phyloP scores from a whole-genome alignment of 1,140 invertebrate genomes.

The Dryas iulia region DNA sequence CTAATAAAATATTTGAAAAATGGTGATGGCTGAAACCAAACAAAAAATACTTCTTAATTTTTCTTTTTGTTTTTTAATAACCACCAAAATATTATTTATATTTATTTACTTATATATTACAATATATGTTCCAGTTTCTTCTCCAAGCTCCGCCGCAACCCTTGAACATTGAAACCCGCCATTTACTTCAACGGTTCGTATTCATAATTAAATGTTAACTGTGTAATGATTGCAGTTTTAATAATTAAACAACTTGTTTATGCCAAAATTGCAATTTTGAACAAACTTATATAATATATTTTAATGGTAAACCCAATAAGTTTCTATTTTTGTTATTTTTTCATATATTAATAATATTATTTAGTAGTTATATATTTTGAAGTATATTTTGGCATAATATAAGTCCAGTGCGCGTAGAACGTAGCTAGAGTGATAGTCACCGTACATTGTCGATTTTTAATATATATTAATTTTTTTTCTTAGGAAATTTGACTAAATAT shows the following conservation, averaged over 20 bases:
- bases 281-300: neutral
- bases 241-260: neutral
- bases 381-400: neutral
- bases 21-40: neutral
- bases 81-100: neutral
- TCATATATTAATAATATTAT: neutral
- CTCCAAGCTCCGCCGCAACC: constrained; percentile 67
- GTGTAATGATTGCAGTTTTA: constrained; percentile 4
- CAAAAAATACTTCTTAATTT: neutral
- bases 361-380: neutral
- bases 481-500: too few relatives aligned
- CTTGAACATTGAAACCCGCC: constrained; percentile 37
- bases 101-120: neutral
- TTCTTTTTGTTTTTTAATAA: neutral
- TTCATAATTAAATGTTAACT: constrained; percentile 3
- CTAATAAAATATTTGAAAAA: too few relatives aligned
- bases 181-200: neutral
- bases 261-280: neutral
- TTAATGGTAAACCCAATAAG: neutral
- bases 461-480: neutral
- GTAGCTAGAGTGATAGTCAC: neutral
- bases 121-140: constrained; percentile 58
- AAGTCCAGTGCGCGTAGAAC: neutral
- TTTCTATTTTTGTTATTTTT: neutral
- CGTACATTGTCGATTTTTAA: constrained; percentile 2